These are phyloP conservation scores for Brassicogethes aeneus DNA, from an alignment of 2,888 invertebrate genomes.

Conservation along the genomic window DNA sequence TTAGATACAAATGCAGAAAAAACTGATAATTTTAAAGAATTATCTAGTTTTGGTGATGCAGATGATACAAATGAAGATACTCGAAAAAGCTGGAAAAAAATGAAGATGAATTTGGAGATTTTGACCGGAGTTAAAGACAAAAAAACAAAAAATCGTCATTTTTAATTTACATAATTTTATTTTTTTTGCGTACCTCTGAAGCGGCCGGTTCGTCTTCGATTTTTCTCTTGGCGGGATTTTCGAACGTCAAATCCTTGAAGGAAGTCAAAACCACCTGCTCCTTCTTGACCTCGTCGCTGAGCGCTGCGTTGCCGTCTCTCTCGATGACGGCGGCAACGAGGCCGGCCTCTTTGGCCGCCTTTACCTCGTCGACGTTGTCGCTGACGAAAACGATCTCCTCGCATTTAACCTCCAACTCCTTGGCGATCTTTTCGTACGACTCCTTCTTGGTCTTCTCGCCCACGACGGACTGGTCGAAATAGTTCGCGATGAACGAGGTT, in stretches of 20 bases:
- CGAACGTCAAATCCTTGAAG: conserved; percentile 48
- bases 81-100: too few species aligned
- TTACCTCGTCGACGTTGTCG: conserved; percentile 69
- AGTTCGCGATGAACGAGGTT: conserved; percentile 59
- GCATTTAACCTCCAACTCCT: conserved; percentile 53
- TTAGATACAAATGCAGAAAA: too few species aligned
- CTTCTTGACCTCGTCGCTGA: conserved; percentile 51
- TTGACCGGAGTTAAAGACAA: neutral
- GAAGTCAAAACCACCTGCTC: conserved; percentile 50
- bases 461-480: conserved; percentile 78
- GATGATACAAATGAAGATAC: too few species aligned
- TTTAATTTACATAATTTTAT: too few species aligned
- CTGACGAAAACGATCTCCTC: conserved; percentile 77
- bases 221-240: conserved; percentile 33
- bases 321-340: conserved; percentile 58
- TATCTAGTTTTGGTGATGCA: too few species aligned
- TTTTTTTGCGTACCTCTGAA: conserved; percentile 37
- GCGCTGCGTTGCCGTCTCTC: conserved; percentile 69
- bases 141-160: conserved; percentile 5
- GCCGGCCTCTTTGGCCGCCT: conserved; percentile 71
- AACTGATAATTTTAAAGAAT: too few species aligned
- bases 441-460: conserved; percentile 70
- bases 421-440: conserved; percentile 72
- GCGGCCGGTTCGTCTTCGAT: conserved; percentile 27
- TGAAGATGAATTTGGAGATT: neutral